Evolutionary conservation across 1,140 invertebrate species (phyloP).

Genomic region (Caenorhabditis inopinata): DNA sequence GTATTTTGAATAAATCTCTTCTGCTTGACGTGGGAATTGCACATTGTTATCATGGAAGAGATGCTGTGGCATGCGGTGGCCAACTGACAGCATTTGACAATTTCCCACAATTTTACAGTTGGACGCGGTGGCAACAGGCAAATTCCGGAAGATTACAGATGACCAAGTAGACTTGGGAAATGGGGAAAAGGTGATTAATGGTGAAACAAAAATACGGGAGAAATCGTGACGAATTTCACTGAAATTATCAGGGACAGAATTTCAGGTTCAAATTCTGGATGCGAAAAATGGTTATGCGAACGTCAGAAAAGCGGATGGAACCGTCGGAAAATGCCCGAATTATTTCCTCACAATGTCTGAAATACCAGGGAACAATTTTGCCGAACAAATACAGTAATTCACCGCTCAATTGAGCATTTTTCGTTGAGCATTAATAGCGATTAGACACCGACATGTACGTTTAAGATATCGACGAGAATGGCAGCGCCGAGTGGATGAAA

Average conservation of each 20-base stretch:
- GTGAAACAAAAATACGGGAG: not conserved
- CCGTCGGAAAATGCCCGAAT: slow-evolving; percentile 13
- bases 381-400: slow-evolving; percentile 35
- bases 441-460: not conserved
- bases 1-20: slow-evolving; percentile 32
- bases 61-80: slow-evolving; percentile 1
- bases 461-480: slow-evolving; percentile 35
- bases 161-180: not conserved
- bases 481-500: not conserved
- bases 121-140: not conserved
- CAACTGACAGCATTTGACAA: too few relatives aligned
- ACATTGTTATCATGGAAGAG: not conserved
- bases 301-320: slow-evolving; percentile 10
- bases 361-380: slow-evolving; percentile 18
- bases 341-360: slow-evolving; percentile 13
- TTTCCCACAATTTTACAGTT: not conserved
- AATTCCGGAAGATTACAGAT: not conserved
- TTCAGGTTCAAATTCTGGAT: slow-evolving; percentile 17
- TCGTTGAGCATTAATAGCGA: too few relatives aligned
- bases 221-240: too few relatives aligned
- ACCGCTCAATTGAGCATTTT: too few relatives aligned
- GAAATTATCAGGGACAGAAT: too few relatives aligned
- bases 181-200: slow-evolving; percentile 33
- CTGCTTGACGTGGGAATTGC: slow-evolving; percentile 4
- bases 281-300: slow-evolving; percentile 9